These are phyloP conservation scores for Cinclus mexicanus DNA, from an alignment of 2,113 vertebrate species.

Conservation along the genomic window DNA sequence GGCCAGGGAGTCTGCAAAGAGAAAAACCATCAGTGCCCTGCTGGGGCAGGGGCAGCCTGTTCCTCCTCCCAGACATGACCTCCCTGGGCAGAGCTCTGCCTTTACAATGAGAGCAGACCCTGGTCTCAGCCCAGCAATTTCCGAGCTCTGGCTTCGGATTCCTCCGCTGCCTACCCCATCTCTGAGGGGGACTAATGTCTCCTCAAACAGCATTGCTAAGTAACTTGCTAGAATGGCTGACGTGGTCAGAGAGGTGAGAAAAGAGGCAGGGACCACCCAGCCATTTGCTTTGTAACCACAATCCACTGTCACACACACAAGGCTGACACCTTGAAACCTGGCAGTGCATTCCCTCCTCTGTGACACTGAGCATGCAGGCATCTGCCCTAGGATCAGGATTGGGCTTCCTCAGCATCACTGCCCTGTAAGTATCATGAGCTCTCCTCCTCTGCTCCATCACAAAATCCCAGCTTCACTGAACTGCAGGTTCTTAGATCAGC, in stretches of 20 bases:
- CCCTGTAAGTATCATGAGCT: background rate
- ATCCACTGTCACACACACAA: background rate
- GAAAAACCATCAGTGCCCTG: background rate
- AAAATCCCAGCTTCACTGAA: background rate
- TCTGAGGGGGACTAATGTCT: background rate
- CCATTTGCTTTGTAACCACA: background rate
- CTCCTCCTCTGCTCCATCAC: background rate
- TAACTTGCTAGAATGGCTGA: background rate
- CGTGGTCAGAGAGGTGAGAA: background rate
- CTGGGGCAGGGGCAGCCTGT: background rate
- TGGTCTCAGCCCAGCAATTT: background rate
- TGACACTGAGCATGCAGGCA: background rate
- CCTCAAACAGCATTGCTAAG: background rate
- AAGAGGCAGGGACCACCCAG: background rate
- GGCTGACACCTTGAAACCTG: background rate
- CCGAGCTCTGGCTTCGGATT: background rate
- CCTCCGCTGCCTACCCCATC: background rate
- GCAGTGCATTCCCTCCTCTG: background rate
- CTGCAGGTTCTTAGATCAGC: background rate
- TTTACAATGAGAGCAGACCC: background rate
- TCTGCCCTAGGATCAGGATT: background rate
- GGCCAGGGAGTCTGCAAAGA: slow-evolving; percentile 85
- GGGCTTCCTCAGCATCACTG: background rate
- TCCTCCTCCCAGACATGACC: background rate
- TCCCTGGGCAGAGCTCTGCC: background rate